These are phyloP conservation scores for Fundulus diaphanus DNA, from an alignment of 2,797 vertebrate species.

Conservation along the genomic window DNA sequence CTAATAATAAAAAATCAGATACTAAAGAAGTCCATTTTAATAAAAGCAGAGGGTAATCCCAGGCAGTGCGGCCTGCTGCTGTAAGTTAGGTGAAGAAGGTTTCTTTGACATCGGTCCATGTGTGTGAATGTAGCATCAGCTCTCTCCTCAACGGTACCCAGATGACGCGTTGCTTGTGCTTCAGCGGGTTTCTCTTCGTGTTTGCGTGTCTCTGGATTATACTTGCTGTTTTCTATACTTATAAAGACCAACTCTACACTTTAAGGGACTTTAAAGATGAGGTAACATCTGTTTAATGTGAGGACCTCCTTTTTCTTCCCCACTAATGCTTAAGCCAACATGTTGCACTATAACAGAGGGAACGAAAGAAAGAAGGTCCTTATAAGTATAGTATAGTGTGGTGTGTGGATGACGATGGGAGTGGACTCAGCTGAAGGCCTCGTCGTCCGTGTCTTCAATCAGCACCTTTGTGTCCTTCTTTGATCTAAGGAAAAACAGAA, in stretches of 20 bases:
- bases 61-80: conserved; percentile 67
- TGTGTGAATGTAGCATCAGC: conserved; percentile 32
- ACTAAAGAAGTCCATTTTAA: conserved; percentile 66
- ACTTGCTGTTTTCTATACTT: conserved; percentile 58
- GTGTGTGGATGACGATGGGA: conserved; percentile 41
- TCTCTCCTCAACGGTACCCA: conserved; percentile 43
- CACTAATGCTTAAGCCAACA: conserved; percentile 21
- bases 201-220: conserved; percentile 41
- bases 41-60: conserved; percentile 59
- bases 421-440: conserved; percentile 90
- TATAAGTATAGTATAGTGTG: conserved; percentile 56
- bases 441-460: conserved; percentile 97
- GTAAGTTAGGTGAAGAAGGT: conserved; percentile 48
- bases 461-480: conserved; percentile 97
- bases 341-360: conserved; percentile 9
- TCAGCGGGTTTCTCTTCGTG: conserved; percentile 51
- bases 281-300: conserved; percentile 48
- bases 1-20: conserved; percentile 35
- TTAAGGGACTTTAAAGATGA: conserved; percentile 43
- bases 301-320: conserved; percentile 32
- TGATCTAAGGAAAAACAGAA: conserved; percentile 77
- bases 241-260: conserved; percentile 51
- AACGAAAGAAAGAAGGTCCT: conserved; percentile 47
- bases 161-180: conserved; percentile 74
- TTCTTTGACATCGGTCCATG: conserved; percentile 39